A percentile compares a stretch with the other conserved stretches of the same genome.
Evolutionary conservation across 2,888 invertebrate genomes (phyloP).

Genomic region (Lamellibrachia satsuma): DNA sequence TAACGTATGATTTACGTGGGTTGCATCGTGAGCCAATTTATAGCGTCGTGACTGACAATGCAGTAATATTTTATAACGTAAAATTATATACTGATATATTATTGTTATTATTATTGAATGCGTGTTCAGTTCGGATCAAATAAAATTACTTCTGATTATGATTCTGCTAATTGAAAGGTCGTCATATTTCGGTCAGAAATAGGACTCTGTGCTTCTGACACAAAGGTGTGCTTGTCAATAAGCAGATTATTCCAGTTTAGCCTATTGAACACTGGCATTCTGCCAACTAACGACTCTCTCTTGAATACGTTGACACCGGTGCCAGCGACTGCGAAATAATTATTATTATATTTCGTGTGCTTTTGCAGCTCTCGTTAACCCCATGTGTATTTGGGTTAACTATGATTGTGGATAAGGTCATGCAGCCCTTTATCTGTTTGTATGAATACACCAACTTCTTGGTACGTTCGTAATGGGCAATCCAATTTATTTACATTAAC

Average conservation of each 20-base stretch:
- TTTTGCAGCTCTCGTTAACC: too few relatives aligned
- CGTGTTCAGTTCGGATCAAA: too few relatives aligned
- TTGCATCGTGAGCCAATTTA: not conserved
- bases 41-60: not conserved
- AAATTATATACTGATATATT: too few relatives aligned
- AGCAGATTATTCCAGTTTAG: not conserved
- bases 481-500: too few relatives aligned
- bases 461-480: too few relatives aligned
- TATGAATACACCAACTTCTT: too few relatives aligned
- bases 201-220: not conserved
- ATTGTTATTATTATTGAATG: too few relatives aligned
- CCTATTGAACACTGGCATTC: not conserved
- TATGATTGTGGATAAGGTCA: too few relatives aligned
- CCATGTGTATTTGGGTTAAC: too few relatives aligned
- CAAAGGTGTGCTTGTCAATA: not conserved
- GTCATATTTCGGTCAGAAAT: not conserved
- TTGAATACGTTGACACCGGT: not conserved
- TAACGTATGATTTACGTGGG: not conserved
- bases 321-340: not conserved
- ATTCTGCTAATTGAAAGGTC: not conserved
- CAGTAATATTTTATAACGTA: too few relatives aligned
- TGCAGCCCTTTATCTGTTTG: too few relatives aligned
- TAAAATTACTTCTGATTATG: too few relatives aligned
- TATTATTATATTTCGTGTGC: not conserved
- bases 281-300: not conserved